Evolutionary conservation across 2,888 invertebrate species (phyloP), one percentile per base, ranked within the genome.

Genomic region (Eristalinus aeneus): DNA sequence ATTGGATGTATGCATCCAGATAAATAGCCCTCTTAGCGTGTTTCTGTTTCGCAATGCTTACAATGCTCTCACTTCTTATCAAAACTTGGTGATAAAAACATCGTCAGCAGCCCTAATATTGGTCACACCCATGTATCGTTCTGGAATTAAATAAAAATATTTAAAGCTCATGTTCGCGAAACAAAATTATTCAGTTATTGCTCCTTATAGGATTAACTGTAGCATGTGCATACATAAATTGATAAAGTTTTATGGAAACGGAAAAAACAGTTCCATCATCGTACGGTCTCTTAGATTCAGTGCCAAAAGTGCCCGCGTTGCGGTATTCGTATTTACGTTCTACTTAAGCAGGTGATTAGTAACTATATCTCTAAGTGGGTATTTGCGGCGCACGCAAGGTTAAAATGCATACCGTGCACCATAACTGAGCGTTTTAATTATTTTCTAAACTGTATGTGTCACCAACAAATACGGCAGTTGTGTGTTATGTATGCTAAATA

Each of bases 321-420:
- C 46, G 39, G 63, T 71, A 46, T 64, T 77, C 64, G 63, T 71
- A 46, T 71, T 77, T 71, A 31, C 71, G 22, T 69, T 77, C 71
- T 77, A 23, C 54, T 58, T 71, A 56, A 71, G 22, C 63, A 77
- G 77, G 64, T 64, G 64, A 77, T 77, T 77, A 77, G 61, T 68
- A 8, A 39, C 39, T 39, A 22, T 23, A 56, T 23, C 23, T 27
- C 11, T 23, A 9, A 6, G 22, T 12, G 23, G 11, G 12, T 23
- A 56, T 23, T 23, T 60, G 27, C 34, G 54, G n/a, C 23, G 46
- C 65, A 68, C 53, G 68, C 32, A 20, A 22, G n/a, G 23, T 53
- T 64, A 56, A 36, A 56, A 63, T 69, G 63, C 77, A 69, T 77
- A 34, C 31, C 32, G 36, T 69, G 36, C 64, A 39, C 64, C 39